These are phyloP conservation scores for Probosciger aterrimus DNA, from an alignment of 2,113 vertebrate species.

Conservation along the genomic window DNA sequence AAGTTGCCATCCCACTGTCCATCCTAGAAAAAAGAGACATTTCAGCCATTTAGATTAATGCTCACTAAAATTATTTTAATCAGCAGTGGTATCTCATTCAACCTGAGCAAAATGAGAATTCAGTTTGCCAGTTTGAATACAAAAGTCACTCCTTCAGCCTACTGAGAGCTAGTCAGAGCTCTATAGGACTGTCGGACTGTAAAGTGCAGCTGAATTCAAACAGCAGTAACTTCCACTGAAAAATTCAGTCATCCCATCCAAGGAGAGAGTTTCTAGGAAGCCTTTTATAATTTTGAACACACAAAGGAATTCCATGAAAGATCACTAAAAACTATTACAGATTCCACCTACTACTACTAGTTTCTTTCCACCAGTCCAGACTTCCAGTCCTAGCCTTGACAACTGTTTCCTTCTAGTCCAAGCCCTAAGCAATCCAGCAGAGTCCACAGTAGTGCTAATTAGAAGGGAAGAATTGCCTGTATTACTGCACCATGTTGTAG, in stretches of 20 bases:
- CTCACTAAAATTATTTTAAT: neutral
- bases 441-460: neutral
- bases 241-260: neutral
- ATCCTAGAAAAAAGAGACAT: slow-evolving; percentile 74
- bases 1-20: slow-evolving; percentile 94
- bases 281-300: neutral
- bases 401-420: neutral
- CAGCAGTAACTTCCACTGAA: neutral
- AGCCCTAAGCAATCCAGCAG: neutral
- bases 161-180: neutral
- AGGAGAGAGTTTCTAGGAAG: neutral
- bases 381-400: neutral
- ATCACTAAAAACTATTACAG: neutral
- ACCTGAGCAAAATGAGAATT: neutral
- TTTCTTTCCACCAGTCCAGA: neutral
- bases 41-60: neutral
- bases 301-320: neutral
- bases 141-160: neutral
- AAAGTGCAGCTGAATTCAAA: neutral
- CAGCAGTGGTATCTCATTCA: neutral
- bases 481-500: neutral
- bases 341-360: neutral
- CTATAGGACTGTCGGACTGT: neutral
- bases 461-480: neutral
- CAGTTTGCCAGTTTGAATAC: neutral